Conservation (phyloP, 2,797 vertebrate species). For the Pseudochirops corinnae region DNA sequence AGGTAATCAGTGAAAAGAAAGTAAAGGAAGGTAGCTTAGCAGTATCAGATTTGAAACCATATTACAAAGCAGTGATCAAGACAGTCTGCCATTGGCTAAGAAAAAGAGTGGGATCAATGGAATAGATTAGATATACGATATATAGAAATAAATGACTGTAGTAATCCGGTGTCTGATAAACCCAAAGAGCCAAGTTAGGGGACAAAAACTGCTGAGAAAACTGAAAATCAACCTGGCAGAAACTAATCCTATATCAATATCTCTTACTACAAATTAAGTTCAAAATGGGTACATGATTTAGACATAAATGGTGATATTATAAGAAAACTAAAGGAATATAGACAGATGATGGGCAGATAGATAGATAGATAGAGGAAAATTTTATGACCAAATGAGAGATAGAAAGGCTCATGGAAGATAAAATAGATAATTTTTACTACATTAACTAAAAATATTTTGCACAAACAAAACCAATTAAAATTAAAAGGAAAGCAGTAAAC, state of each 20-base stretch:
- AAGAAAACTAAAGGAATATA: not conserved
- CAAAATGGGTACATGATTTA: not conserved
- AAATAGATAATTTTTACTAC: not conserved
- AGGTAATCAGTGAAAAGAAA: too few species aligned
- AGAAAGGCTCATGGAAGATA: not conserved
- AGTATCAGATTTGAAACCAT: too few species aligned
- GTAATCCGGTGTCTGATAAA: too few species aligned
- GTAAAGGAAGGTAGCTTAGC: too few species aligned
- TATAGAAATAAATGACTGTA: too few species aligned
- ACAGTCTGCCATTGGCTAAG: too few species aligned
- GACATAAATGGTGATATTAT: not conserved
- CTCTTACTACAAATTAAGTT: not conserved
- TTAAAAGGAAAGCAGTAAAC: not conserved
- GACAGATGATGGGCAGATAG: too few species aligned
- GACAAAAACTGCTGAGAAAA: too few species aligned
- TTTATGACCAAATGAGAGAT: not conserved
- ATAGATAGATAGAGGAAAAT: not conserved
- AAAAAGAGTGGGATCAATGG: too few species aligned
- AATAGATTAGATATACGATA: not conserved
- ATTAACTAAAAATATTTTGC: not conserved
- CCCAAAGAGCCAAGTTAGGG: too few species aligned
- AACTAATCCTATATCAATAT: not conserved
- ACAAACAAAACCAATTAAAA: not conserved
- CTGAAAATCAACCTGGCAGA: too few species aligned
- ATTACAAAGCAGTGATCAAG: too few species aligned